Evolutionary conservation across 1,140 invertebrate species (phyloP).

Genomic region (Cardiocondyla obscurior): DNA sequence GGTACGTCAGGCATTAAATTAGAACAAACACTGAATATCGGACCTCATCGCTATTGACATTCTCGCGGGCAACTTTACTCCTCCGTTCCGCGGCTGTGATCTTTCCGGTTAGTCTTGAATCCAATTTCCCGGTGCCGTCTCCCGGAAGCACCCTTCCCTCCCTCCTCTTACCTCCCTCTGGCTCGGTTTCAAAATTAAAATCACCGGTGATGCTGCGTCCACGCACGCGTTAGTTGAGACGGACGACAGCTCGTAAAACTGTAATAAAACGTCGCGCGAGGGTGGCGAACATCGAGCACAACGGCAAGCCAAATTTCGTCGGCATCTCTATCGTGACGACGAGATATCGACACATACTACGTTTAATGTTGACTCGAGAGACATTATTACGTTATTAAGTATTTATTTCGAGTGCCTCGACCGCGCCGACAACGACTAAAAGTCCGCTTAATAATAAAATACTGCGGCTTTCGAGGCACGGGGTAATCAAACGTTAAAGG

Average conservation of each 20-base stretch:
- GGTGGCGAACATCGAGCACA: slow-evolving; percentile 61
- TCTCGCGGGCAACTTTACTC: neutral
- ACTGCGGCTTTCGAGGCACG: neutral
- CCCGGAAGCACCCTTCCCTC: slow-evolving; percentile 17
- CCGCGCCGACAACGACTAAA: too few relatives aligned
- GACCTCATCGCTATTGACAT: neutral
- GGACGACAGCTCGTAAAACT: slow-evolving; percentile 54
- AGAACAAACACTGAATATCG: neutral
- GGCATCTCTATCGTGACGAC: neutral
- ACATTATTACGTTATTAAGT: neutral
- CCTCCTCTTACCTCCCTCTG: too few relatives aligned
- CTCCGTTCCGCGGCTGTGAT: neutral
- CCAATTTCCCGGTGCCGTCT: neutral
- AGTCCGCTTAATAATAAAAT: neutral
- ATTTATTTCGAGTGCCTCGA: too few relatives aligned
- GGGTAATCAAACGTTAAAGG: neutral
- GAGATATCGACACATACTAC: neutral
- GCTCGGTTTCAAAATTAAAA: slow-evolving; percentile 66
- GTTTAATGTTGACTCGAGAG: neutral
- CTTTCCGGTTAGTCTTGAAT: neutral
- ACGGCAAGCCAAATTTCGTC: neutral
- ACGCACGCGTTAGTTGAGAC: slow-evolving; percentile 25
- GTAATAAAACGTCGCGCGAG: slow-evolving; percentile 48
- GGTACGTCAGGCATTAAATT: neutral
- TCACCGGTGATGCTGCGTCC: slow-evolving; percentile 6